Base-by-base conservation (phyloP, 2,888 invertebrate species). In the Tachina lurida region DNA sequence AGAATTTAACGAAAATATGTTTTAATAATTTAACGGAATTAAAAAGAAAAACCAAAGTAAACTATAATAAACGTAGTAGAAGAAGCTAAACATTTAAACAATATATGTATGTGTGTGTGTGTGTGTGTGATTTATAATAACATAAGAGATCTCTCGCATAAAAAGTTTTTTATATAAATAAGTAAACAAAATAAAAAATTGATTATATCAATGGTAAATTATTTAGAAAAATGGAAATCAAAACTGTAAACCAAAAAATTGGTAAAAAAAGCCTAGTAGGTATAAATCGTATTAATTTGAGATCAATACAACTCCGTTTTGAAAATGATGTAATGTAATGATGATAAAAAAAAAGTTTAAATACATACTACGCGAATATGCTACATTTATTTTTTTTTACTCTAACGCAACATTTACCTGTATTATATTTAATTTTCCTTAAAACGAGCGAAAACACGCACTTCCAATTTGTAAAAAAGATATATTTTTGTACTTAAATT, bases 401-500 rank as follows among this genome's bases (percentile, higher is more conserved):
- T 63, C 12, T 19, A 45, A 60, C 4, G 54, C 52, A 75, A 75
- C 54, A 22, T 63, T 70, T 70, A 70, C 49, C 62, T 82, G 56
- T 56, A 41, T 47, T 47, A 39, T 75, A 70, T 31, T 31, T 75
- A 65, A 79, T 74, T 84, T 84, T 70, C 60, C 74, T 56, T 71
- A 45, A 68, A 62, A 60, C 68, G 74, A 79, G 22, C 65, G 43
- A 68, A 79, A 65, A 75, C 17, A 52, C 49, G n/a, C 31, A 78
- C 71, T 67, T 82, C 67, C 78, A 86, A 73, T 49, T 73, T 73
- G 31, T 67, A 86, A 77, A 73, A 68, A 79, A 75, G 76, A 78
- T 82, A 45, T 79, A 86, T 82, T 86, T 86, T 86, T 86, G 75
- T 86, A 86, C 79, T 82, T 76, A 71, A 74, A 54, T 71, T 86